Base-by-base conservation (phyloP, 2,888 invertebrate genomes). In the Lasiommata megera region DNA sequence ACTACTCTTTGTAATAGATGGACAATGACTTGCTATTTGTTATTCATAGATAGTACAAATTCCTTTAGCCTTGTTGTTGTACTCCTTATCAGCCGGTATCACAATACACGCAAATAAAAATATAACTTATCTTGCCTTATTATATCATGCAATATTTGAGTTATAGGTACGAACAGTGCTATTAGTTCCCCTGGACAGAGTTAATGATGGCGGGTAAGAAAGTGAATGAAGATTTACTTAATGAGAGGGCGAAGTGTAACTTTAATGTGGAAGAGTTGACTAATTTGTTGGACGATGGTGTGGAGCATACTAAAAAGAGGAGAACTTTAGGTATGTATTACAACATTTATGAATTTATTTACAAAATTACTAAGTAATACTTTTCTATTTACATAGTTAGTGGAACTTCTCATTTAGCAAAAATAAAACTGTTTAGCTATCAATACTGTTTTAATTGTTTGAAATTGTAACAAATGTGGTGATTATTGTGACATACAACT, bases 221-320 rank as follows among this genome's bases (percentile, higher is more conserved):
- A 67, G 79, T 94, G 7, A 95, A 95, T 78, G 84, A 91, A 54
- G 96, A 96, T 84, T 87, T 96, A 58, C 81, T 88, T 56, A 92
- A 84, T 60, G 96, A 96, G 79, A 92, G 96, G 51, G 82, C 92
- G 31, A 94, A 92, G 66, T 95, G 95, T 72, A 92, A 92, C 44
- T 96, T 96, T 75, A 86, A 94, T 77, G 82, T 93, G 0, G 82
- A 91, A 62, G 97, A 97, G 79, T 85, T 97, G 66, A 96, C 96
- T 0, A 82, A 94, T 72, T 93, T 95, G 67, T 84, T 96, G 66
- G 95, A 96, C 78, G 96, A 96, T 6, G 93, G 94, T 6, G 80
- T 79, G 40, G 88, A 94, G 48, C 93, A 93, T 72, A 96, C 96
- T 0, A 78, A 82, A 50, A 92, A 92, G 62, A 93, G 96, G 67